Evolutionary conservation across 2,888 invertebrate species (phyloP).

Genomic region (Cyrtodaria siliqua): DNA sequence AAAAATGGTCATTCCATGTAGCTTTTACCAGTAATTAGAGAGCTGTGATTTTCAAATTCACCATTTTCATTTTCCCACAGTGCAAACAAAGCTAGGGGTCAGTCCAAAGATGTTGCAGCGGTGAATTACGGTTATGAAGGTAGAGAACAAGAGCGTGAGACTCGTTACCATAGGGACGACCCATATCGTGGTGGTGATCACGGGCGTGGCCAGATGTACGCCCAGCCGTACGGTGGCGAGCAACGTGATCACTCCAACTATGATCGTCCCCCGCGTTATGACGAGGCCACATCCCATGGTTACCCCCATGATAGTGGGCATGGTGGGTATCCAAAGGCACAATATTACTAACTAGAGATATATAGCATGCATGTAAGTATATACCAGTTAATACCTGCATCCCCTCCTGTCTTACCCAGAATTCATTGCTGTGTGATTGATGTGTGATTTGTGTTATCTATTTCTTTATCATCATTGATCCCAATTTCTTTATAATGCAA

Average conservation of each 20-base stretch:
- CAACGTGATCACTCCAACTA: conserved; percentile 5
- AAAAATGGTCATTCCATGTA: too few species aligned
- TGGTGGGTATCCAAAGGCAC: conserved; percentile 44
- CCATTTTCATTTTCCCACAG: conserved; percentile 41
- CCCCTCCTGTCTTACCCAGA: too few species aligned
- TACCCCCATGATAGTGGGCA: conserved; percentile 20
- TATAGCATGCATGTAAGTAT: conserved; percentile 33
- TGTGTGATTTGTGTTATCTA: too few species aligned
- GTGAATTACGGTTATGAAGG: conserved; percentile 52
- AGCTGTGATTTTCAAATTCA: conserved; percentile 1
- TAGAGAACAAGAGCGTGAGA: conserved; percentile 37
- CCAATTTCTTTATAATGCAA: too few species aligned
- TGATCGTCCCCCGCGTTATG: conserved; percentile 44
- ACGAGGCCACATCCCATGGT: conserved; percentile 37
- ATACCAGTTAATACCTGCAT: conserved; percentile 30
- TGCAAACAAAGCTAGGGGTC: conserved; percentile 20
- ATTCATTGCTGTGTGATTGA: too few species aligned
- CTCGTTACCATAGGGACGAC: conserved; percentile 51
- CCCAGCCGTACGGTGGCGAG: conserved; percentile 25
- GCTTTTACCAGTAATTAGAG: too few species aligned
- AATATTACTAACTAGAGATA: conserved; percentile 41
- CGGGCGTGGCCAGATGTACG: conserved; percentile 22
- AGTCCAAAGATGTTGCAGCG: conserved; percentile 21
- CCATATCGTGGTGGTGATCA: conserved; percentile 8
- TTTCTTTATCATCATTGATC: too few species aligned